Conservation (phyloP, 2,888 invertebrate species). For the Brachyopa scutellaris region DNA sequence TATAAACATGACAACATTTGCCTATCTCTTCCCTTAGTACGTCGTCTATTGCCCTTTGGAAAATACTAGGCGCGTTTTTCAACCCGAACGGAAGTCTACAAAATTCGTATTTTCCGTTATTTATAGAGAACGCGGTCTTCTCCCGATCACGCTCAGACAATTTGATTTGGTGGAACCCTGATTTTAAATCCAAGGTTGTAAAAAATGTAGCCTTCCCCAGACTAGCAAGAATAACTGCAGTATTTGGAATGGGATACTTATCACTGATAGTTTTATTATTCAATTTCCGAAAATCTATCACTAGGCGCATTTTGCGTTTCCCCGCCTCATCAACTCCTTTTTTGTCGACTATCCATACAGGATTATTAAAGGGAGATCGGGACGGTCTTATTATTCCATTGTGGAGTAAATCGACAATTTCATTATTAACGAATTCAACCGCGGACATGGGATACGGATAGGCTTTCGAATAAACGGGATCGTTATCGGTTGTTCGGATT, state of each 20-base stretch:
- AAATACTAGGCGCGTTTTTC: conserved; percentile 39
- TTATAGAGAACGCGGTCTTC: no score
- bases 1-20: conserved; percentile 61
- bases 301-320: no score
- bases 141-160: conserved; percentile 53
- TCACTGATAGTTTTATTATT: conserved; percentile 64
- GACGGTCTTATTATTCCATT: no score
- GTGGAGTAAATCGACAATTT: conserved; percentile 34
- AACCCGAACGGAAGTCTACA: conserved; percentile 43
- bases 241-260: conserved; percentile 64
- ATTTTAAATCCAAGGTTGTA: conserved; percentile 64
- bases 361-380: conserved; percentile 46
- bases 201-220: conserved; percentile 50
- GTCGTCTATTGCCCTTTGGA: conserved; percentile 62
- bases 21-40: no score
- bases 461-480: conserved; percentile 38
- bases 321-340: no score
- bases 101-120: no score
- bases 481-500: conserved; percentile 25
- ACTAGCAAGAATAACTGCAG: conserved; percentile 40
- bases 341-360: conserved; percentile 42
- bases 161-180: conserved; percentile 61
- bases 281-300: conserved; percentile 43
- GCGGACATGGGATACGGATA: conserved; percentile 64
- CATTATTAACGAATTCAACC: conserved; percentile 43